A percentile compares a stretch with the other conserved stretches of the same genome.
These are phyloP conservation scores for Spatula clypeata DNA, from an alignment of 2,797 vertebrate species.

Conservation along the genomic window DNA sequence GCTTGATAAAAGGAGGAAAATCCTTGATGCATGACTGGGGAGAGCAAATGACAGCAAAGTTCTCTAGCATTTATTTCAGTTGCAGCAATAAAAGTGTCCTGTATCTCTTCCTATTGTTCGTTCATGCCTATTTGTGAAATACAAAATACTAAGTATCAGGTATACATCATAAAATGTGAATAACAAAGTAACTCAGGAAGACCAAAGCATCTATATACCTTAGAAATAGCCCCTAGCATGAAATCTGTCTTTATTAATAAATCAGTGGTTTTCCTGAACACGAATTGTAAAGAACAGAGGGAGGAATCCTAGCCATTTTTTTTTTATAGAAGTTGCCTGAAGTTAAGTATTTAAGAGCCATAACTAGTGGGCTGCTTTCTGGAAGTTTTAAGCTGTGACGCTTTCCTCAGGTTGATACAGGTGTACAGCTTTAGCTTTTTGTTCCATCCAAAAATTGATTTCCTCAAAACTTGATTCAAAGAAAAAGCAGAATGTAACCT, in stretches of 20 bases:
- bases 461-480: background rate
- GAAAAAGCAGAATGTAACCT: background rate
- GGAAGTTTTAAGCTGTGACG: background rate
- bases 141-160: background rate
- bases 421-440: background rate
- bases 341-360: background rate
- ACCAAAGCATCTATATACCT: background rate
- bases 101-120: background rate
- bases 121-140: background rate
- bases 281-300: background rate
- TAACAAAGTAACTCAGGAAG: background rate
- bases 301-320: background rate
- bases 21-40: background rate
- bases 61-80: background rate
- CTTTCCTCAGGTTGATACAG: background rate
- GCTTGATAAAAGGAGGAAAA: background rate
- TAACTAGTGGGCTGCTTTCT: background rate
- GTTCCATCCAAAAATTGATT: background rate
- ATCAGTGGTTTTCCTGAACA: background rate
- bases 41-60: background rate
- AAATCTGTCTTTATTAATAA: constrained; percentile 14
- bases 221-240: background rate
- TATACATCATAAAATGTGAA: background rate
- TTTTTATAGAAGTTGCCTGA: background rate
- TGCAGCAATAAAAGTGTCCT: background rate